Percentiles rank a stretch among this genome's conserved stretches.
These are phyloP conservation scores for Eristalinus aeneus DNA, from an alignment of 2,888 invertebrate species.

Conservation along the genomic window DNA sequence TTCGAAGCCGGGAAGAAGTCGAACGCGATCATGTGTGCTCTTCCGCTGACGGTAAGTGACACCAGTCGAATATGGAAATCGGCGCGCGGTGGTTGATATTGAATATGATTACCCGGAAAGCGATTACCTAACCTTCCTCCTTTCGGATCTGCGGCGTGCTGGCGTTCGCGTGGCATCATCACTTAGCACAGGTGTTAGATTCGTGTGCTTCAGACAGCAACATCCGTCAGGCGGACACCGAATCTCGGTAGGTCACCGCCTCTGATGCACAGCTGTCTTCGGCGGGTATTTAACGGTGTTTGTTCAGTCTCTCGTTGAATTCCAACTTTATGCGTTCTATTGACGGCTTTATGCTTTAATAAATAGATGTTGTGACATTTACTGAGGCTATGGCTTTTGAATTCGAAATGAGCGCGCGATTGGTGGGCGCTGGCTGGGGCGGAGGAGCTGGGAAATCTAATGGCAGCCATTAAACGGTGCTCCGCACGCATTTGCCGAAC, in stretches of 20 bases:
- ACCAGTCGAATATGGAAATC: conserved; percentile 32
- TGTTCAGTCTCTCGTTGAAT: background rate
- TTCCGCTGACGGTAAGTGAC: conserved; percentile 33
- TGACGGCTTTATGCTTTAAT: conserved; percentile 58
- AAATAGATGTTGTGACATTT: conserved; percentile 53
- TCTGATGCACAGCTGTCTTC: background rate
- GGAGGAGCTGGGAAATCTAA: background rate
- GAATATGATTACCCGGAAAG: conserved; percentile 65
- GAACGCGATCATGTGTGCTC: conserved; percentile 15
- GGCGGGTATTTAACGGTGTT: conserved; percentile 11
- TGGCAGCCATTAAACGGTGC: background rate
- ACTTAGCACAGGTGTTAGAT: conserved; percentile 31
- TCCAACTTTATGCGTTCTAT: conserved; percentile 41
- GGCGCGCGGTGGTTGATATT: conserved; percentile 45
- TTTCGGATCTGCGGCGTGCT: background rate
- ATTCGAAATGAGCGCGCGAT: conserved; percentile 43
- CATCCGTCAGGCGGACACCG: conserved; percentile 54
- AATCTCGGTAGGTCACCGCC: conserved; percentile 29
- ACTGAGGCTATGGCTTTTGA: conserved; percentile 47
- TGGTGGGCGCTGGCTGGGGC: no score
- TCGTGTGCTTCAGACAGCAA: background rate
- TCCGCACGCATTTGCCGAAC: background rate
- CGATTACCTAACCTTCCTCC: conserved; percentile 38
- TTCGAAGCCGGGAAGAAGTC: background rate
- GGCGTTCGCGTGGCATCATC: background rate